A percentile compares a stretch with the other conserved stretches of the same genome.
Evolutionary conservation across 1,140 invertebrate genomes (phyloP).

Genomic region (Anastatus disparis): DNA sequence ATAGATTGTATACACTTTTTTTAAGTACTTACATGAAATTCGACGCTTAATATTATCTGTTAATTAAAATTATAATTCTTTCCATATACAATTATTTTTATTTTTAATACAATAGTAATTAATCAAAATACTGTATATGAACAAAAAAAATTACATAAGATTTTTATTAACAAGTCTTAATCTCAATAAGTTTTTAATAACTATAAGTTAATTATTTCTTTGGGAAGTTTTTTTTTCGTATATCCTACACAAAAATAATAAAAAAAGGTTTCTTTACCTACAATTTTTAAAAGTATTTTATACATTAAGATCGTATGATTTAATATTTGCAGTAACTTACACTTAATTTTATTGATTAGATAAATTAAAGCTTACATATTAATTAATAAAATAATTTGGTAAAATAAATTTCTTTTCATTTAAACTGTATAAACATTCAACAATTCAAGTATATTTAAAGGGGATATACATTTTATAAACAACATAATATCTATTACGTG

Average conservation of each 20-base stretch:
- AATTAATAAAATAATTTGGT: slow-evolving; percentile 36
- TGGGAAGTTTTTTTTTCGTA: slow-evolving; percentile 35
- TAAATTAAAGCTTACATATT: slow-evolving; percentile 39
- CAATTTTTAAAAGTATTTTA: slow-evolving; percentile 9
- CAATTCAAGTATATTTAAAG: slow-evolving; percentile 16
- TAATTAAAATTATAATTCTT: slow-evolving; percentile 37
- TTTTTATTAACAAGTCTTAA: slow-evolving; percentile 40
- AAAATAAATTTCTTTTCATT: slow-evolving; percentile 27
- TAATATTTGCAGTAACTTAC: neutral
- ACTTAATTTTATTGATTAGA: slow-evolving; percentile 17
- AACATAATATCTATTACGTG: slow-evolving; percentile 8
- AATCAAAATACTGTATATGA: slow-evolving; percentile 13
- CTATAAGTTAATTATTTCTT: slow-evolving; percentile 38
- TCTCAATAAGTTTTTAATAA: slow-evolving; percentile 31
- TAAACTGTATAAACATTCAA: slow-evolving; percentile 32
- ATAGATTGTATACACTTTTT: neutral
- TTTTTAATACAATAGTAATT: slow-evolving; percentile 25
- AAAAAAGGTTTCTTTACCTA: neutral
- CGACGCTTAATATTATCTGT: neutral
- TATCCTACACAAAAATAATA: slow-evolving; percentile 3
- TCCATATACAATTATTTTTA: slow-evolving; percentile 34
- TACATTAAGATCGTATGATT: slow-evolving; percentile 7
- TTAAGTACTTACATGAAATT: slow-evolving; percentile 32
- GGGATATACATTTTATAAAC: slow-evolving; percentile 11
- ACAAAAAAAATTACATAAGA: slow-evolving; percentile 3